Base-by-base conservation (phyloP, 2,888 invertebrate genomes). In the Drosophila paramelanica region DNA sequence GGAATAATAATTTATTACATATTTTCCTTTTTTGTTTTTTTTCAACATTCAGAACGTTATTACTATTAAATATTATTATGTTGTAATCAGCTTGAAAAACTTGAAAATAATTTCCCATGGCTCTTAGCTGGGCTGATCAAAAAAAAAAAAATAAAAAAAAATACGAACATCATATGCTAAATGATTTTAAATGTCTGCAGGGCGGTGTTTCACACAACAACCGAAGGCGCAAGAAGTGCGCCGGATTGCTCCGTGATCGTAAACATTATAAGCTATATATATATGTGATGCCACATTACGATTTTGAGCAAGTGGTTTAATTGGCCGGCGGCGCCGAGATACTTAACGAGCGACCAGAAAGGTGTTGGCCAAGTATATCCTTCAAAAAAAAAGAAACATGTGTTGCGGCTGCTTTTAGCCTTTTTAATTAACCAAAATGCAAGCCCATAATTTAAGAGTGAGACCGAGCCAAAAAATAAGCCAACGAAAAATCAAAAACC, bases 381-480 rank as follows among this genome's bases (percentile, higher is more conserved):
- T 49, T 56, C 51, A 52, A 47, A 53, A 14, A 52, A 42, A 42
- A 13, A 42, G 23, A 60, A 65, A 46, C 65, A 58, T 68, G 68
- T 73, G 62, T 70, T 75, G 64, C 76, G 65, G 65, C 62, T 60
- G 66, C 51, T 52, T 72, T 67, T 66, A 73, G 71, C 73, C 80
- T 74, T 79, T 85, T 85, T 89, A 87, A 89, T 85, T 89, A 87
- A 79, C 66, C 61, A 70, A 73, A 77, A 79, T 73, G 77, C 85
- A 67, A 89, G 79, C 89, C 88, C 53, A 85, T 89, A 89, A 85
- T 85, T 85, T 87, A 47, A 51, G 57, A 59, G 8, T 10, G 59
- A 55, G 51, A 53, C 45, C 20, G 43, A 45, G 43, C 25, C 20
- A 47, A 38, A 23, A 43, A 10, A 25, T 46, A 14, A 31, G 8